A percentile compares a stretch with the other conserved stretches of the same genome.
phyloP scores from a whole-genome alignment of 2,797 vertebrate species.

The Melopsittacus undulatus region DNA sequence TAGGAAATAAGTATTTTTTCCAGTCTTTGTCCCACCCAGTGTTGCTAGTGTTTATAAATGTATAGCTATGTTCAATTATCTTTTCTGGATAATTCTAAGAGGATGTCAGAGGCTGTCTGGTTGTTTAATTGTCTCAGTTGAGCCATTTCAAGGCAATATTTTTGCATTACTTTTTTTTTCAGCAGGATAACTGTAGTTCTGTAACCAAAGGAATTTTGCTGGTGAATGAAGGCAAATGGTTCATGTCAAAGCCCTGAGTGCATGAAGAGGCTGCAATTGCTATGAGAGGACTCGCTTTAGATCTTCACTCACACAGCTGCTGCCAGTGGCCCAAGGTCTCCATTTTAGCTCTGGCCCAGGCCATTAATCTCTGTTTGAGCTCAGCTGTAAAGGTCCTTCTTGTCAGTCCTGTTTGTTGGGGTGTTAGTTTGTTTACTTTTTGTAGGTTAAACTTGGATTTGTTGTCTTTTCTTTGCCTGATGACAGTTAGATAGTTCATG shows the following conservation, averaged over 20 bases:
- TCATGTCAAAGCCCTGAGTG: not conserved
- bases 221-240: not conserved
- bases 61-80: not conserved
- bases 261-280: not conserved
- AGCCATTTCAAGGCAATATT: not conserved
- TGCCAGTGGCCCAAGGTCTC: not conserved
- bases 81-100: not conserved
- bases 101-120: not conserved
- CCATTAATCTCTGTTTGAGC: fast-evolving
- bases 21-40: not conserved
- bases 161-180: not conserved
- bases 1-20: not conserved
- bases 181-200: not conserved
- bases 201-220: not conserved
- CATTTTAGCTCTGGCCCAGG: not conserved
- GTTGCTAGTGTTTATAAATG: not conserved
- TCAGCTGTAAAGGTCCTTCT: not conserved
- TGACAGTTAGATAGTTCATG: not conserved
- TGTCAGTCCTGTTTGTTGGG: not conserved
- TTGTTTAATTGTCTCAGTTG: not conserved
- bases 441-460: not conserved
- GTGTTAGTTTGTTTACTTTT: not conserved
- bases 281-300: not conserved
- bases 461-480: not conserved
- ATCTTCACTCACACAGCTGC: not conserved